A percentile compares a stretch with the other conserved stretches of the same genome.
Conservation (phyloP, 2,888 invertebrate species). For the Eugnorisma glareosa region DNA sequence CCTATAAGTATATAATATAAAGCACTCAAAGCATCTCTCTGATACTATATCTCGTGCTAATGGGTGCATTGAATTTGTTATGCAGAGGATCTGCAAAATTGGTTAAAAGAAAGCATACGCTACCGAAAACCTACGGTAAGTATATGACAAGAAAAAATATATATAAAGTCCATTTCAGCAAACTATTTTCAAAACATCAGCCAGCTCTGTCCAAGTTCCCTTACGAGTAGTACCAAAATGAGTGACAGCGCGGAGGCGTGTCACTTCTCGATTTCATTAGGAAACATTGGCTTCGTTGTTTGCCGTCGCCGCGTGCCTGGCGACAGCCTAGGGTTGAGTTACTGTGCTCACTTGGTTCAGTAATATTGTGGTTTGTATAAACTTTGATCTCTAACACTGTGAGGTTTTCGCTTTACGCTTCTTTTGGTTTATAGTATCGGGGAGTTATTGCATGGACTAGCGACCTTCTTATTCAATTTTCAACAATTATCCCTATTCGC, state of each 20-base stretch:
- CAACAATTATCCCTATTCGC: background rate
- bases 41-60: background rate
- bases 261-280: constrained; percentile 80
- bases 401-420: constrained; percentile 38
- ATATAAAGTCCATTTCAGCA: background rate
- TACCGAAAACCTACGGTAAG: background rate
- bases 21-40: background rate
- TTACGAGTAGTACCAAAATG: constrained; percentile 36
- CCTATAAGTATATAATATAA: background rate
- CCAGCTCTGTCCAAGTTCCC: constrained; percentile 23
- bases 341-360: constrained; percentile 53
- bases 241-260: constrained; percentile 63
- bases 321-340: constrained; percentile 71
- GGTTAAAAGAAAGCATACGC: background rate
- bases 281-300: constrained; percentile 72
- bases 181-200: constrained; percentile 20
- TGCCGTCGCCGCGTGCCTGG: constrained; percentile 76
- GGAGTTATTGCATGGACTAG: background rate
- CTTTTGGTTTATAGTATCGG: constrained; percentile 15
- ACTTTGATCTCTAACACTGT: constrained; percentile 55
- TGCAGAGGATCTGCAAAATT: background rate
- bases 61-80: background rate
- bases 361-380: constrained; percentile 65
- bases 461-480: background rate
- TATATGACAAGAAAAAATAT: background rate